Evolutionary conservation across 2,888 invertebrate species (phyloP).

Genomic region (Torymus tubicola): DNA sequence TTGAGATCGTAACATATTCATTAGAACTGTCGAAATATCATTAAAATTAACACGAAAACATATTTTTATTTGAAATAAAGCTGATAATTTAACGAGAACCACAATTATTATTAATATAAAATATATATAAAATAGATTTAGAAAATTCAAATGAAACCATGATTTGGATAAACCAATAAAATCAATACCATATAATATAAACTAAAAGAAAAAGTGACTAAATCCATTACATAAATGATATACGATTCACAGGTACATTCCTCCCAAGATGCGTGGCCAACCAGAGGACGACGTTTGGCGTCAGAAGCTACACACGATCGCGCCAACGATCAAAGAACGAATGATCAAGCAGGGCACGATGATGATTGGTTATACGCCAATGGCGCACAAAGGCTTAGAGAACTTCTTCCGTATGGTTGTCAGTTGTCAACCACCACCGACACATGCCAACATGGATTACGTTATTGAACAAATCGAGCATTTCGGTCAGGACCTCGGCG

Average conservation of each 20-base stretch:
- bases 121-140: too few species aligned
- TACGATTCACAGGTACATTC: slow-evolving; percentile 78
- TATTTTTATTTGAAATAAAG: too few species aligned
- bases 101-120: too few species aligned
- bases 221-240: too few species aligned
- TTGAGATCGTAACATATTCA: too few species aligned
- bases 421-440: slow-evolving; percentile 83
- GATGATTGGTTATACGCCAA: slow-evolving; percentile 88
- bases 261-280: slow-evolving; percentile 76
- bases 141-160: too few species aligned
- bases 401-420: slow-evolving; percentile 89
- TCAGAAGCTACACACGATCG: slow-evolving; percentile 78
- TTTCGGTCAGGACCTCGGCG: slow-evolving; percentile 77
- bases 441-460: slow-evolving; percentile 80
- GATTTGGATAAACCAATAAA: too few species aligned
- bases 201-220: too few species aligned
- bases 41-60: too few species aligned
- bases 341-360: slow-evolving; percentile 82
- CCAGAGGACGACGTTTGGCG: slow-evolving; percentile 78
- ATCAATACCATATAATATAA: too few species aligned
- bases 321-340: slow-evolving; percentile 84
- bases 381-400: slow-evolving; percentile 80
- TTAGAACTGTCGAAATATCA: too few species aligned
- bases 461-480: slow-evolving; percentile 82
- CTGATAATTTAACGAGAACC: too few species aligned